Base-by-base conservation (phyloP, 2,113 vertebrate genomes). In the Nasalis larvatus region DNA sequence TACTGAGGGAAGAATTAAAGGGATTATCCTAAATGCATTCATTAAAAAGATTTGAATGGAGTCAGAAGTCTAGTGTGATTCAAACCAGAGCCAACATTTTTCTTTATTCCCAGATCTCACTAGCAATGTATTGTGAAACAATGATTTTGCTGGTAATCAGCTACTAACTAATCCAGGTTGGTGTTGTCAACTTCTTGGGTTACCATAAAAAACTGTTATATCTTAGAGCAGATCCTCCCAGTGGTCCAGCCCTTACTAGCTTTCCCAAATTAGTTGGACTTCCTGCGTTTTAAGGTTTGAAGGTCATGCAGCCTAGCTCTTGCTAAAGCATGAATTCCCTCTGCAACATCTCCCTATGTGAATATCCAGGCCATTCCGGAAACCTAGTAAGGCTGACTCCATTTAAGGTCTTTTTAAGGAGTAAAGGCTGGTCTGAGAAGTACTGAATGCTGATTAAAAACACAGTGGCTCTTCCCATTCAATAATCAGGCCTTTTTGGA, bases 1-100 rank as follows among this genome's bases (percentile, higher is more conserved):
- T 10, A 7, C 96, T 89, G 82, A 27, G 8, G 83, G 3, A 5
- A 86, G 60, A 97, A 56, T 58, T 9, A 18, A 80, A 78, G 69
- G 37, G 82, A 95, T 37, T 27, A 0, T 13, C 23, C 54, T 85
- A 54, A 92, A 95, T 68, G 0, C 0, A 4, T 3, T 6, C 49
- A 83, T 16, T 97, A 80, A 69, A 85, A 96, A 89, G 4, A 40
- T 4, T 78, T 91, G 89, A 92, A 92, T 42, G 0, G 35, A 68
- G 77, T 76, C 60, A 71, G 21, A 92, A 84, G 12, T 49, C 73
- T 76, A 42, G 32, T 23, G 4, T 84, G 37, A 56, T 23, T 91
- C 58, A 73, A 86, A 71, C 4, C 32, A 45, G 60, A 96, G 9
- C 73, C 37, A 95, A 84, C 5, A 17, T 20, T 87, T 66, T 69